Percentiles rank a stretch among this genome's conserved stretches.
Evolutionary conservation across 64 coral and sea anemone genomes (phyloP).

Genomic region (Porites australiensis): DNA sequence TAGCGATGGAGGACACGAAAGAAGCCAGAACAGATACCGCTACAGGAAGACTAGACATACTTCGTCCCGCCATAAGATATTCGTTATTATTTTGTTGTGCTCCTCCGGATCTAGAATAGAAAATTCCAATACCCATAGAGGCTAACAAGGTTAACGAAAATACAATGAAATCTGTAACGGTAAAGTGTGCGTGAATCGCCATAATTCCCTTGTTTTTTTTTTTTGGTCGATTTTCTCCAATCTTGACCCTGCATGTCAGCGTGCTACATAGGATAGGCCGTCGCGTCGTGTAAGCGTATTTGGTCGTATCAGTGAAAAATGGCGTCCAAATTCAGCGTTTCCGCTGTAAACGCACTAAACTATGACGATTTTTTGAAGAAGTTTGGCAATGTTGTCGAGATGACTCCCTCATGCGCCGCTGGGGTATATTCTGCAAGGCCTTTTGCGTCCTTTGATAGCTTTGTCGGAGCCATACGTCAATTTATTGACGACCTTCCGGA

Average conservation of each 20-base stretch:
- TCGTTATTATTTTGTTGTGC: conserved; percentile 60
- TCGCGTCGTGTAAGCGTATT: conserved; percentile 1
- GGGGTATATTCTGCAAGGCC: conserved; percentile 54
- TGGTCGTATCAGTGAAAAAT: neutral
- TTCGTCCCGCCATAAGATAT: conserved; percentile 73
- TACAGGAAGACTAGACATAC: conserved; percentile 65
- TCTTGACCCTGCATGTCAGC: neutral
- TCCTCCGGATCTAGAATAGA: conserved; percentile 66
- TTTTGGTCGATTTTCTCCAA: neutral
- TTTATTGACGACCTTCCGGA: conserved; percentile 68
- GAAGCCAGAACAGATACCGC: conserved; percentile 70
- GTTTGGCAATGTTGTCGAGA: conserved; percentile 82
- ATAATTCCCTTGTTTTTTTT: neutral
- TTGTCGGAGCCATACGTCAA: conserved; percentile 7
- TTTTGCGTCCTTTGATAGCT: conserved; percentile 47
- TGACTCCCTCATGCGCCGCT: conserved; percentile 50
- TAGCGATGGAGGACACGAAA: conserved; percentile 69
- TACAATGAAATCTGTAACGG: conserved; percentile 45
- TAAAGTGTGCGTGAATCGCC: conserved; percentile 41
- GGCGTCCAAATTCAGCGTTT: conserved; percentile 55
- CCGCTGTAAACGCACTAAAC: conserved; percentile 34
- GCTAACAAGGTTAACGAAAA: conserved; percentile 56
- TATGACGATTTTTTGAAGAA: conserved; percentile 60
- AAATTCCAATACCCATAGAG: conserved; percentile 70
- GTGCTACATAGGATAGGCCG: neutral